phyloP scores from a whole-genome alignment of 2,113 vertebrate genomes.

The Chinchilla lanigera region DNA sequence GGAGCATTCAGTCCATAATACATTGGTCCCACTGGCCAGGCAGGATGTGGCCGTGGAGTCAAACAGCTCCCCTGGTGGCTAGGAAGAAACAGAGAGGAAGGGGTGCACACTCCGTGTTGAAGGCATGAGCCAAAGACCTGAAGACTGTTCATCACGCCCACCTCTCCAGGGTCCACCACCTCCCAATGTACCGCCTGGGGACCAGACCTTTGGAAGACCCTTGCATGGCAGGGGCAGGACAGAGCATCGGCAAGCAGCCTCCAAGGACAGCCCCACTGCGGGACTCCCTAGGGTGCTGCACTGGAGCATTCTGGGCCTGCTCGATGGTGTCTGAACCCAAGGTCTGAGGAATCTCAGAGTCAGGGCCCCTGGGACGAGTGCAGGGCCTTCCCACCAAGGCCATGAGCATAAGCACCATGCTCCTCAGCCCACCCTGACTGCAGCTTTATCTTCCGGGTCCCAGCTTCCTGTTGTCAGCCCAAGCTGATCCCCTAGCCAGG shows the following conservation, averaged over 20 bases:
- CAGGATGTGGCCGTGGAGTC: not conserved
- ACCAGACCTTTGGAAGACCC: not conserved
- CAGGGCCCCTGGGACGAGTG: not conserved
- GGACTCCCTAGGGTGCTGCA: not conserved
- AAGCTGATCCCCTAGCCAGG: not conserved
- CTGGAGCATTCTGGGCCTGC: not conserved
- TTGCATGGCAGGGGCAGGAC: not conserved
- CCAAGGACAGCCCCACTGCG: not conserved
- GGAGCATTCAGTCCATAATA: not conserved
- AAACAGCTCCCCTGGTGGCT: not conserved
- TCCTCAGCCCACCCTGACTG: accelerated
- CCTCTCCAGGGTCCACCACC: no score
- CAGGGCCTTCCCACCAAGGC: not conserved
- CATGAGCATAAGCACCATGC: not conserved
- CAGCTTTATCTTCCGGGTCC: not conserved
- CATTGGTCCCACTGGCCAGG: not conserved
- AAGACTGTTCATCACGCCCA: not conserved
- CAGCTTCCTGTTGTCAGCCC: not conserved
- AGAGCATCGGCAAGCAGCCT: not conserved
- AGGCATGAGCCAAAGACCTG: not conserved
- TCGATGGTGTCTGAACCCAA: accelerated
- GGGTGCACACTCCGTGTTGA: not conserved
- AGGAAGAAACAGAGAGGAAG: not conserved
- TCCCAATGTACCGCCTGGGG: not conserved
- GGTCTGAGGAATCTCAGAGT: not conserved